Evolutionary conservation across 1,140 invertebrate species (phyloP), one percentile per base, ranked within the genome.

Genomic region (Apocrypta bakeri): DNA sequence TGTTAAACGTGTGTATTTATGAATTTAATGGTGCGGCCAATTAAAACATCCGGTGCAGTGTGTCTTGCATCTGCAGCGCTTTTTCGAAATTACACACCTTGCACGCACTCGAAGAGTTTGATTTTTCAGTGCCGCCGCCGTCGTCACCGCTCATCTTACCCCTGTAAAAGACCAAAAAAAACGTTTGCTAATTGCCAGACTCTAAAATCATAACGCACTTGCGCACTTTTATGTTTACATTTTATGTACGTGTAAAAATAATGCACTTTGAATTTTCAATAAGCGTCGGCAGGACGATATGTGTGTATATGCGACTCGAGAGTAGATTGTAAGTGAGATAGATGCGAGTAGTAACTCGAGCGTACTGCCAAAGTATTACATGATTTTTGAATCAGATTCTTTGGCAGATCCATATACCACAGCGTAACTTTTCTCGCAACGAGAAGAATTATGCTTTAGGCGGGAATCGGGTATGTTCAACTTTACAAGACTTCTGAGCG

Each of bases 401-500:
- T 56, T 21, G 4, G 6, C 21, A 17, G 48, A 56, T 56, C 21
- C 21, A 56, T 56, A n/a, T n/a, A n/a, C n/a, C n/a, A n/a, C n/a
- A n/a, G n/a, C n/a, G n/a, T n/a, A n/a, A n/a, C n/a, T n/a, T n/a
- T n/a, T 56, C 48, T 56, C 48, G 17, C 14, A 56, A 4, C 6
- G 72, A 74, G 11, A 66, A 66, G 72, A 74, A 74, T 74, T 73
- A 56, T 37, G 72, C n/a, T 61, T 37, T 37, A 21, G 14, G 72
- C 27, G 42, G 4, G 42, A 48, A 48, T 1, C 42, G 72, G 0
- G 72, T 17, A n/a, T 21, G 61, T 74, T 31, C n/a, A 42, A 61
- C 27, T 14, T 82, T 84, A 82, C 83, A 56, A 48, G 27, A 27
- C 72, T 56, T 21, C 48, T 56, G 21, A 3, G 14, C 72, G 12